Base-by-base conservation (phyloP, 2,797 vertebrate genomes). In the Pterois miles region DNA sequence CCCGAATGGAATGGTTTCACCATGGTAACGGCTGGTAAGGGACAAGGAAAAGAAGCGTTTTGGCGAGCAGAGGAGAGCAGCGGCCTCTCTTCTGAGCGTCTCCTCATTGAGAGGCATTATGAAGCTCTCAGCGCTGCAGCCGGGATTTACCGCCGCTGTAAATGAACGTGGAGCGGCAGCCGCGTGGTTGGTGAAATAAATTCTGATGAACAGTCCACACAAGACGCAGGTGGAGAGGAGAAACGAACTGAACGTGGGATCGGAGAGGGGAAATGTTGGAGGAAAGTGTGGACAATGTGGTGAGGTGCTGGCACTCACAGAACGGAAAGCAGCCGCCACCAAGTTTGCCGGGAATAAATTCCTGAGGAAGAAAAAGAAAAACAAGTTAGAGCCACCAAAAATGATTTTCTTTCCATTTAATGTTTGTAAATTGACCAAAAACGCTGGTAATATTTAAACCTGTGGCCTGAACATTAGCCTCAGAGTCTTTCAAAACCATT, bases 341-440 rank as follows among this genome's bases (percentile, higher is more conserved):
- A 99, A 96, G 86, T 99, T 99, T 0, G 98, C 91, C 34, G 98
- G 98, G 91, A 99, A 97, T 88, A 99, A 91, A 90, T 99, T 99
- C 95, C 98, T 99, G 94, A 65, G 58, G 50, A 79, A 79, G 71
- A 70, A 75, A 57, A 59, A 71, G 11, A 83, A 71, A 86, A 66
- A 78, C 23, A 34, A 54, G 66, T 90, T 59, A 88, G 60, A 43
- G 0, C 1, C 36, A 74, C n/a, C 60, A n/a, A 58, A 46, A 53
- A 29, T 4, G 5, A 7, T 7, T 3, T 31, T 80, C 27, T 11
- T 57, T 16, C 31, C 34, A n/a, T 31, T 53, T 38, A 9, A 65
- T n/a, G 38, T 4, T 43, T 53, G 18, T 18, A n/a, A n/a, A 23
- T 11, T 3, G 13, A 72, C 4, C 43, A 13, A 16, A 50, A 2